A percentile compares a stretch with the other conserved stretches of the same genome.
Conservation (phyloP, 1,140 invertebrate species). For the Aphaenogaster rudis region DNA sequence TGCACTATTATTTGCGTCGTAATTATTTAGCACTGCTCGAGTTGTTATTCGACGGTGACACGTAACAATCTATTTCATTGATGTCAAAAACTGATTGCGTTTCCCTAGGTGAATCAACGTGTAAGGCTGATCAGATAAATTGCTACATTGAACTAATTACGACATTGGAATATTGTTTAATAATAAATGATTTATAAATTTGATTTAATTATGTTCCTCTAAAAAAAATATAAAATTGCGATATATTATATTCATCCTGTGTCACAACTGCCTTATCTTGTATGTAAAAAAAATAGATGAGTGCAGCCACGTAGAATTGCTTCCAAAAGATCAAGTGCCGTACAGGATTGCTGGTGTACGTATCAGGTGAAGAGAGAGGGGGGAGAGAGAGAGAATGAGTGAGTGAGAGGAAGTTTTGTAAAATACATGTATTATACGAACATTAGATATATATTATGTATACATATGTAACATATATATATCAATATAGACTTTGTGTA, state of each 20-base stretch:
- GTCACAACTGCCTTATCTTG: conserved; percentile 27
- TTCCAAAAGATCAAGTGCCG: conserved; percentile 14
- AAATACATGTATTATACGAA: conserved; percentile 23
- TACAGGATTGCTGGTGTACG: conserved; percentile 28
- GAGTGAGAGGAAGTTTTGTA: conserved; percentile 9
- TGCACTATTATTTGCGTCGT: neutral
- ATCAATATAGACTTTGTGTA: conserved; percentile 74
- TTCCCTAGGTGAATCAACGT: neutral
- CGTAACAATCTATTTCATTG: conserved; percentile 2
- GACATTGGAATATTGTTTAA: neutral
- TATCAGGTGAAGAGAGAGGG: conserved; percentile 7
- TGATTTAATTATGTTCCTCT: conserved; percentile 1
- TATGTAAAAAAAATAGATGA: conserved; percentile 11
- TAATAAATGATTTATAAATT: conserved; percentile 27
- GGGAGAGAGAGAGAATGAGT: neutral
- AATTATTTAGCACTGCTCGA: conserved; percentile 10
- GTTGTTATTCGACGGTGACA: neutral
- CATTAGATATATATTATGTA: conserved; percentile 55
- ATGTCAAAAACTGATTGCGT: neutral
- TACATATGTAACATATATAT: conserved; percentile 65
- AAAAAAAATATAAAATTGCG: neutral
- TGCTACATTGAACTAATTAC: neutral
- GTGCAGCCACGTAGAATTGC: conserved; percentile 11
- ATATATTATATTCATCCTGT: conserved; percentile 16
- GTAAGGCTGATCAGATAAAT: neutral